Base-by-base conservation (phyloP, 2,113 vertebrate genomes). In the Thunnus maccoyii region DNA sequence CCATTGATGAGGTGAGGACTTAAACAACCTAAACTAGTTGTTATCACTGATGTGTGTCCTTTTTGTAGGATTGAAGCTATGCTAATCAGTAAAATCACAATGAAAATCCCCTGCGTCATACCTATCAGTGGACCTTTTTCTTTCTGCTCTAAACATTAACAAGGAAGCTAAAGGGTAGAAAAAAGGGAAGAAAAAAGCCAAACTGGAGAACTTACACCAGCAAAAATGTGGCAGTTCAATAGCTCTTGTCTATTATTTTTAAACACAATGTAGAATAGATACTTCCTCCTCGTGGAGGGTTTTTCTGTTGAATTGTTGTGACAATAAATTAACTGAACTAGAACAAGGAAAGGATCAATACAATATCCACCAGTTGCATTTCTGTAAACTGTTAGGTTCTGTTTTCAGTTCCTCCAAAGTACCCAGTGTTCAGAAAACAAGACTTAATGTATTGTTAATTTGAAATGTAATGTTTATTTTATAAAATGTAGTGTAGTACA, bases 1-100 rank as follows among this genome's bases (percentile, higher is more conserved):
- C 97, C 72, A 96, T 99, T 0, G 97, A 99, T 7, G 98, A 98
- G 96, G 98, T 98, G 72, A 92, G 83, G 11, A 18, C n/a, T 41
- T 41, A 41, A 41, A 41, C 36, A 41, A 3, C 20, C 0, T n/a
- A 0, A 22, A 17, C 14, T 0, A 10, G 6, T 48, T n/a, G 5
- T 46, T 20, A 12, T 57, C 32, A 20, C 4, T 56, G 2, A 18
- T 44, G 1, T 36, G n/a, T 14, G 3, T 30, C 13, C 9, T 4
- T 16, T 22, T 60, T 41, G 6, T 51, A 5, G 2, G 1, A 2
- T 54, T 46, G 1, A 15, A 36, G 4, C 22, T 51, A 14, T 14
- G 54, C 3, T 18, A 22, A 32, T 47, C 61, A 22, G 46, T 20
- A 16, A 11, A 44, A 55, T 16, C 32, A 3, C 9, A 72, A 22